A percentile compares a stretch with the other conserved stretches of the same genome.
Evolutionary conservation across 1,140 invertebrate genomes (phyloP).

Genomic region (Andricus grossulariae): DNA sequence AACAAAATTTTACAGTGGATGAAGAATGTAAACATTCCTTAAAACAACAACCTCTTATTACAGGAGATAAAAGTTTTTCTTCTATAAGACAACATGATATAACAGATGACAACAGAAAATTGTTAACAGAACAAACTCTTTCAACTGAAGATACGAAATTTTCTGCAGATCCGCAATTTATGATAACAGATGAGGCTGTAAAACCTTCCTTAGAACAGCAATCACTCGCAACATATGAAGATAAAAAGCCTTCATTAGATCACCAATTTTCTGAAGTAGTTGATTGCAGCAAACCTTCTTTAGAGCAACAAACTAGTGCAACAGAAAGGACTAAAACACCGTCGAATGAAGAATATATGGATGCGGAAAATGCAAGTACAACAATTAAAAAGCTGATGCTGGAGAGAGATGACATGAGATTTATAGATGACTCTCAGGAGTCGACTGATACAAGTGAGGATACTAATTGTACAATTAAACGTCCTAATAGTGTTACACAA

Average conservation of each 20-base stretch:
- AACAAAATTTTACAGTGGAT: too few relatives aligned
- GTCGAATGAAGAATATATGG: slow-evolving; percentile 6
- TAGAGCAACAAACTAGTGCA: not conserved
- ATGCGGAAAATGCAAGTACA: slow-evolving; percentile 5
- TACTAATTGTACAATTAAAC: not conserved
- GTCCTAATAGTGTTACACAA: not conserved
- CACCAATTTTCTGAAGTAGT: not conserved
- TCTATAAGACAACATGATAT: too few relatives aligned
- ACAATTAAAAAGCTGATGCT: slow-evolving; percentile 10
- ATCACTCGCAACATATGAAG: not conserved
- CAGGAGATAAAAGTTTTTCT: not conserved
- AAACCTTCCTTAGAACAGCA: too few relatives aligned
- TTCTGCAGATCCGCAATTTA: too few relatives aligned
- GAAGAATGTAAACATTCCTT: too few relatives aligned
- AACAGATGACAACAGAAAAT: too few relatives aligned
- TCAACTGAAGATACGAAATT: not conserved
- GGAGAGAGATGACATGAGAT: not conserved
- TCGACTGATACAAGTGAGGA: slow-evolving; percentile 21
- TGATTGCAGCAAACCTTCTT: not conserved
- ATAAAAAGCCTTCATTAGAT: not conserved
- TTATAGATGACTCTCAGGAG: slow-evolving; percentile 1
- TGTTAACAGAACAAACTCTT: too few relatives aligned
- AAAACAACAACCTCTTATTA: not conserved
- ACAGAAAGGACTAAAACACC: slow-evolving; percentile 11
- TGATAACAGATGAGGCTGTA: too few relatives aligned